These are phyloP conservation scores for Mythimna loreyi DNA, from an alignment of 2,888 invertebrate genomes.

Conservation along the genomic window DNA sequence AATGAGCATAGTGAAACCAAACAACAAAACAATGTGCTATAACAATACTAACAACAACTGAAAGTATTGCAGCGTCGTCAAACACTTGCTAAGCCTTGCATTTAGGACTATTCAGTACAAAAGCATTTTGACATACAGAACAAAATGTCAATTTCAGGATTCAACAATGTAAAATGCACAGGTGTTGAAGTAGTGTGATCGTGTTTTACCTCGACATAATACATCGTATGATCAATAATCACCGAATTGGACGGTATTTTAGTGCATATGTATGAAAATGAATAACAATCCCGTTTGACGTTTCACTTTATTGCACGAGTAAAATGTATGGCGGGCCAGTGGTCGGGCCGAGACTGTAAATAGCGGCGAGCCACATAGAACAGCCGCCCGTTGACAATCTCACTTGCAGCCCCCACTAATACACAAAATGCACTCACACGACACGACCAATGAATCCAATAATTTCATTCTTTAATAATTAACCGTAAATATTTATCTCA, in stretches of 20 bases:
- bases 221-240: slow-evolving; percentile 47
- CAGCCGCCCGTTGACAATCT: slow-evolving; percentile 22
- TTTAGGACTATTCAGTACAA: slow-evolving; percentile 58
- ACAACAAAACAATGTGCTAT: slow-evolving; percentile 66
- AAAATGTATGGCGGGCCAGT: slow-evolving; percentile 89
- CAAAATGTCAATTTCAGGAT: slow-evolving; percentile 73
- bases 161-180: slow-evolving; percentile 61
- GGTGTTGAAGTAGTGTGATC: slow-evolving; percentile 49
- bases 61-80: slow-evolving; percentile 20
- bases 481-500: slow-evolving; percentile 92
- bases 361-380: slow-evolving; percentile 61
- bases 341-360: slow-evolving; percentile 70
- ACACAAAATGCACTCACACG: slow-evolving; percentile 73
- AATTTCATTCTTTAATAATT: slow-evolving; percentile 82
- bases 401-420: slow-evolving; percentile 44
- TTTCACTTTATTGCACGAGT: slow-evolving; percentile 86
- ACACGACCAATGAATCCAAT: slow-evolving; percentile 64
- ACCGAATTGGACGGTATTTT: slow-evolving; percentile 58
- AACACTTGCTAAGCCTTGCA: slow-evolving; percentile 34
- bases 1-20: slow-evolving; percentile 46
- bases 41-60: slow-evolving; percentile 28
- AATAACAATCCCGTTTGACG: slow-evolving; percentile 86
- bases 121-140: slow-evolving; percentile 73
- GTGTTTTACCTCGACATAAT: slow-evolving; percentile 64
- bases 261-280: slow-evolving; percentile 69